Conservation (phyloP, 2,888 invertebrate species). For the Troides aeacus region DNA sequence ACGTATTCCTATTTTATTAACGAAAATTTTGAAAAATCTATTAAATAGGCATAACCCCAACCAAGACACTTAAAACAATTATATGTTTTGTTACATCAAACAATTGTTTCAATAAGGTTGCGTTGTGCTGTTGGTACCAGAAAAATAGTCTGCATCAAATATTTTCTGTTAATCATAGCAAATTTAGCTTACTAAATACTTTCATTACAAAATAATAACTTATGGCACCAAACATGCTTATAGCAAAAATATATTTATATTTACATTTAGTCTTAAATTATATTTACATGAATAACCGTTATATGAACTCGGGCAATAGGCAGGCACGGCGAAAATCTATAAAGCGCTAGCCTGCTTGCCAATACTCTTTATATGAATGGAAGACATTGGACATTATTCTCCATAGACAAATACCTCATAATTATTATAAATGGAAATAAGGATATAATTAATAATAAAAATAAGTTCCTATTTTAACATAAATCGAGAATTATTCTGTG, state of each 20-base stretch:
- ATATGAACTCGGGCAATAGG: conserved; percentile 4
- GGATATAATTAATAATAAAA: conserved; percentile 30
- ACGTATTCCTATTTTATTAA: conserved; percentile 37
- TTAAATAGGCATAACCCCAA: conserved; percentile 35
- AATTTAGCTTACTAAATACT: conserved; percentile 54
- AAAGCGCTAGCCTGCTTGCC: conserved; percentile 34
- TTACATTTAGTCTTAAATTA: conserved; percentile 50
- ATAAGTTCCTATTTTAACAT: conserved; percentile 17
- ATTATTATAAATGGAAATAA: conserved; percentile 34
- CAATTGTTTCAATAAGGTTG: conserved; percentile 26
- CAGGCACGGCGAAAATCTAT: conserved; percentile 14
- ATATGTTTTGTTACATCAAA: conserved; percentile 22
- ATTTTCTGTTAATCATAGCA: conserved; percentile 30
- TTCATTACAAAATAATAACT: conserved; percentile 62
- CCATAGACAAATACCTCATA: conserved; percentile 27
- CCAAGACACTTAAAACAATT: conserved; percentile 33
- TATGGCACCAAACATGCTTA: conserved; percentile 79
- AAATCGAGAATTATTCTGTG: conserved; percentile 12
- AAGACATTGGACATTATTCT: conserved; percentile 54
- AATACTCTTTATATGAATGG: conserved; percentile 48
- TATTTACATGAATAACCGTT: conserved; percentile 45
- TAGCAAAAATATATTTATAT: conserved; percentile 60
- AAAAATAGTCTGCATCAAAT: conserved; percentile 25
- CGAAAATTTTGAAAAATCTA: conserved; percentile 31
- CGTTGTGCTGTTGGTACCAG: conserved; percentile 30